Conservation (phyloP, 1,140 invertebrate genomes). For the Laupala kohalensis region DNA sequence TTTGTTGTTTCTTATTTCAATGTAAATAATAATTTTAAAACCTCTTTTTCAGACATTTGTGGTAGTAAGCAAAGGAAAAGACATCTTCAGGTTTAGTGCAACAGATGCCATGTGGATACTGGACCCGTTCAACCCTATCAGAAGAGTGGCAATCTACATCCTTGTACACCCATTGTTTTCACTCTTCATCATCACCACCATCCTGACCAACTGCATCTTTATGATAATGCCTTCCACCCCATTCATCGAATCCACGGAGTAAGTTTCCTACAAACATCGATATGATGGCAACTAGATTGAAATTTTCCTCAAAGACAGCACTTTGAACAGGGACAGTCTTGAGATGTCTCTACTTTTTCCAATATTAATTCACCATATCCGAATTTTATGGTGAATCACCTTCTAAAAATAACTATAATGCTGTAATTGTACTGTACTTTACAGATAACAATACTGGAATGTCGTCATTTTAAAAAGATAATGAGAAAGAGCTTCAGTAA, state of each 20-base stretch:
- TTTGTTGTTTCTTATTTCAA: no score
- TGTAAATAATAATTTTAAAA: constrained; percentile 4
- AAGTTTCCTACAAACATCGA: constrained; percentile 57
- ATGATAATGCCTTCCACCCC: constrained; percentile 93
- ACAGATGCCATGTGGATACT: constrained; percentile 89
- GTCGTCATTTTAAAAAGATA: no score
- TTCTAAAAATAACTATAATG: no score
- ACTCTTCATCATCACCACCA: constrained; percentile 94
- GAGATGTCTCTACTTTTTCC: no score
- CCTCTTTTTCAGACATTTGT: constrained; percentile 81
- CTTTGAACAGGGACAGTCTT: no score
- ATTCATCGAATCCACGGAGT: constrained; percentile 92
- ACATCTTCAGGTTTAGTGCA: constrained; percentile 96
- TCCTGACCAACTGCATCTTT: constrained; percentile 93
- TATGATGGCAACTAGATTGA: no score
- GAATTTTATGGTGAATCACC: no score
- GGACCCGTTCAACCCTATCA: constrained; percentile 93
- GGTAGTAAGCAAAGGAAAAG: constrained; percentile 95
- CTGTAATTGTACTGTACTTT: no score
- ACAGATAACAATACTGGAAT: no score
- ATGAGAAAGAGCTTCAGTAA: no score
- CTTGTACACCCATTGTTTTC: constrained; percentile 96
- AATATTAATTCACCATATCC: no score
- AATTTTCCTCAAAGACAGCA: no score
- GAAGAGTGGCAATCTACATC: constrained; percentile 92